Conservation (phyloP, 2,113 vertebrate species). For the Muntiacus muntjak region DNA sequence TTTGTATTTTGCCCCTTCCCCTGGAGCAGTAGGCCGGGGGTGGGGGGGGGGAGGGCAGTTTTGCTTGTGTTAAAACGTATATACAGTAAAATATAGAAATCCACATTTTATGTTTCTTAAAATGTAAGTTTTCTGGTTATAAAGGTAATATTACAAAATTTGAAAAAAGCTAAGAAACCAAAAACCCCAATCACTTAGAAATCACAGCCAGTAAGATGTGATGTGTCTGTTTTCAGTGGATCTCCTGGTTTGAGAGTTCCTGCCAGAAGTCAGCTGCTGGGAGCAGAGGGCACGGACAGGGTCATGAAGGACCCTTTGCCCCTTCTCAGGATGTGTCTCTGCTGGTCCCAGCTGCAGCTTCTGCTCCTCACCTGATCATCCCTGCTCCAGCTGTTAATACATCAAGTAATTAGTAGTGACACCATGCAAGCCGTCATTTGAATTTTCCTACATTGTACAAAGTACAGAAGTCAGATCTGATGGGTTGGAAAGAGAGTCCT, state of each 20-base stretch:
- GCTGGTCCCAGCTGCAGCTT: background rate
- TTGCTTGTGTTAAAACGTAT: background rate
- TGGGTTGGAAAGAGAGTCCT: background rate
- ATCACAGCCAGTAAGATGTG: background rate
- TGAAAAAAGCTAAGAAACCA: background rate
- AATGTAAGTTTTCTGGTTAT: background rate
- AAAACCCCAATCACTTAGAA: background rate
- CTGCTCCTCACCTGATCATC: background rate
- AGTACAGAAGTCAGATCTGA: background rate
- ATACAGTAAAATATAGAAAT: background rate
- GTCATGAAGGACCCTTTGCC: fast-evolving
- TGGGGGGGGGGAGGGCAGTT: background rate
- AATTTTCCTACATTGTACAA: background rate
- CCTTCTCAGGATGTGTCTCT: background rate
- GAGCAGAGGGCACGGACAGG: background rate
- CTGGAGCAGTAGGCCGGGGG: background rate
- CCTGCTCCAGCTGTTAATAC: background rate
- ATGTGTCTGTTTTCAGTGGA: background rate
- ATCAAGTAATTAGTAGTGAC: background rate
- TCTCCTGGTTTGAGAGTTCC: background rate
- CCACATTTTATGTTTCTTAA: background rate
- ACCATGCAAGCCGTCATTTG: background rate
- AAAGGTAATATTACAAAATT: background rate
- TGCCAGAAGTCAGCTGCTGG: background rate
- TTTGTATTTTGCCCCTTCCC: background rate